A percentile compares a stretch with the other conserved stretches of the same genome.
phyloP scores from a whole-genome alignment of 2,113 vertebrate genomes.

The Sylvilagus bachmani region DNA sequence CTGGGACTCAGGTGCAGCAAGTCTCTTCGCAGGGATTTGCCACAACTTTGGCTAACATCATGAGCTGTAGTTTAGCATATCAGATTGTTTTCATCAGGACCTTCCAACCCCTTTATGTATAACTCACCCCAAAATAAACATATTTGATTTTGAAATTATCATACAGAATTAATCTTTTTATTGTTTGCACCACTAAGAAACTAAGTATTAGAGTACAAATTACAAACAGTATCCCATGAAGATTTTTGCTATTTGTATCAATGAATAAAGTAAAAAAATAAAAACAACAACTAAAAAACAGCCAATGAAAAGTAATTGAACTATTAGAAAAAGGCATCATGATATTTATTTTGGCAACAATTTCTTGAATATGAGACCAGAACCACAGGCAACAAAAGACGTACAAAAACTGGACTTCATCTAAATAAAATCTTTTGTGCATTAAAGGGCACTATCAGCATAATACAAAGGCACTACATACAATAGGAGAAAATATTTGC shows the following conservation, averaged over 20 bases:
- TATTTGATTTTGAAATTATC: slow-evolving; percentile 3
- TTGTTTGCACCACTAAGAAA: not conserved
- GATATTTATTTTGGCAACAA: not conserved
- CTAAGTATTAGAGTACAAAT: not conserved
- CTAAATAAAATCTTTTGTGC: not conserved
- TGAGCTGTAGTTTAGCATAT: not conserved
- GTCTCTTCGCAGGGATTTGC: slow-evolving; percentile 12
- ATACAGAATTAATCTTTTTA: not conserved
- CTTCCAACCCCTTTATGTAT: not conserved
- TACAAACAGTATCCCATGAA: not conserved
- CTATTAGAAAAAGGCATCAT: not conserved
- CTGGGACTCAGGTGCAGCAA: not conserved
- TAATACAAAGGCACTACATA: not conserved
- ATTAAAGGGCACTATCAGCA: not conserved
- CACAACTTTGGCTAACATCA: not conserved
- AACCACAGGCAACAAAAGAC: not conserved
- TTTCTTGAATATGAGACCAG: not conserved
- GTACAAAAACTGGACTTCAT: not conserved
- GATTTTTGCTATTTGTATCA: not conserved
- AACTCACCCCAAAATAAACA: not conserved
- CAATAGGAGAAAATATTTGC: not conserved
- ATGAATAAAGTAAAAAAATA: not conserved
- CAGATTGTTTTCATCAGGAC: not conserved
- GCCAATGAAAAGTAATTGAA: slow-evolving; percentile 32
- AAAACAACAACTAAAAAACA: not conserved